These are phyloP conservation scores for Oryzias celebensis DNA, from an alignment of 2,113 vertebrate genomes.

Conservation along the genomic window DNA sequence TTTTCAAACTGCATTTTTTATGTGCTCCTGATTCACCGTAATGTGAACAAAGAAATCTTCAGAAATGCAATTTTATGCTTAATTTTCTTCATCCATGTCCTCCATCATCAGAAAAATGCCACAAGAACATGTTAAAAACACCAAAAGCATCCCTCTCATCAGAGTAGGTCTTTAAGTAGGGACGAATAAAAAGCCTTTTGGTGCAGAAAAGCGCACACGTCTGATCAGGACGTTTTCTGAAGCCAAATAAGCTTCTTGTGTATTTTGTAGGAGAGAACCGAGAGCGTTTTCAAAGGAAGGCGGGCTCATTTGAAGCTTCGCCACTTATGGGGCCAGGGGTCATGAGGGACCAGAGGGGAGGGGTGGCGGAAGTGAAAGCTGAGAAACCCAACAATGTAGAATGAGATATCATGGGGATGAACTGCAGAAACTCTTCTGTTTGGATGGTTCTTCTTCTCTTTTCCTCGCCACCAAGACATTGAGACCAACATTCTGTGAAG, in stretches of 20 bases:
- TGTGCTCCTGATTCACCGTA: too few relatives aligned
- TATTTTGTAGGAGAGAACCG: slow-evolving; percentile 21
- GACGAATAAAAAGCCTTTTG: background rate
- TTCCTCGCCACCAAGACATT: background rate
- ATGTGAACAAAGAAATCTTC: too few relatives aligned
- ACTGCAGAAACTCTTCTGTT: background rate
- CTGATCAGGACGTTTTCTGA: background rate
- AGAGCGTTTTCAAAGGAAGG: slow-evolving; percentile 35
- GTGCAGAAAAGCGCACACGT: background rate
- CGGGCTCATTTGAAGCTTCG: slow-evolving; percentile 24
- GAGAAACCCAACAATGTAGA: background rate
- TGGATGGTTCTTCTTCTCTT: background rate
- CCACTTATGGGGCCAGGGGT: slow-evolving; percentile 61
- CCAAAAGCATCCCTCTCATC: too few relatives aligned
- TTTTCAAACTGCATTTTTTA: too few relatives aligned
- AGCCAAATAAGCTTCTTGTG: background rate
- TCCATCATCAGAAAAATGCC: too few relatives aligned
- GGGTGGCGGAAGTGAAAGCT: slow-evolving; percentile 7
- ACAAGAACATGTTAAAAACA: too few relatives aligned
- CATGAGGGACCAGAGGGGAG: slow-evolving; percentile 29
- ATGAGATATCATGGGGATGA: background rate
- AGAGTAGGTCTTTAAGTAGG: too few relatives aligned
- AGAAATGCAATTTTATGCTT: too few relatives aligned
- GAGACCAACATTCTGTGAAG: too few relatives aligned
- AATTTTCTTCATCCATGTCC: too few relatives aligned